Evolutionary conservation across 2,113 vertebrate genomes (phyloP).

Genomic region (Pitta sordida): DNA sequence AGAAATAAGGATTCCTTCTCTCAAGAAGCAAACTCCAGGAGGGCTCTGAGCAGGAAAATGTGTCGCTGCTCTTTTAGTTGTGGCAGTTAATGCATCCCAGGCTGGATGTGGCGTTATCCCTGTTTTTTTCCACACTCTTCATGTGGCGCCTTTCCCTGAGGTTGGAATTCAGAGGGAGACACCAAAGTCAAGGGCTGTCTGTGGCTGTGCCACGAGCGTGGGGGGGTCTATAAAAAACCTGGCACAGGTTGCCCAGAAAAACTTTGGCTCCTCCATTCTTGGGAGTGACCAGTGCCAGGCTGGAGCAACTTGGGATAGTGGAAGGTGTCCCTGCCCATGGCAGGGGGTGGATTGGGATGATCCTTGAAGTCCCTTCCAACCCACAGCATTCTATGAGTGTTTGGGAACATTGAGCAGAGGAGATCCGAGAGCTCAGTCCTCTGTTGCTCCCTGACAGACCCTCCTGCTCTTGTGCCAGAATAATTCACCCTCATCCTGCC

Average conservation of each 20-base stretch:
- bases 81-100: background rate
- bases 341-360: background rate
- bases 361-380: rapidly evolving
- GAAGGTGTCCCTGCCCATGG: background rate
- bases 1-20: background rate
- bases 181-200: background rate
- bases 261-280: background rate
- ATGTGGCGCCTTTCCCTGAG: rapidly evolving
- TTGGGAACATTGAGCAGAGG: background rate
- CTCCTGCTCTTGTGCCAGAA: background rate
- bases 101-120: background rate
- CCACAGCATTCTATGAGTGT: background rate
- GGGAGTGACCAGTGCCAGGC: background rate
- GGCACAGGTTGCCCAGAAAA: background rate
- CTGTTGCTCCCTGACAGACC: background rate
- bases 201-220: too few relatives aligned
- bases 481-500: background rate
- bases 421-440: background rate
- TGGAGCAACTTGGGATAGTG: background rate
- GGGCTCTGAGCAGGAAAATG: background rate
- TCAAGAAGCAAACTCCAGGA: background rate
- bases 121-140: rapidly evolving
- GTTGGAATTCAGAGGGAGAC: background rate
- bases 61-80: background rate
- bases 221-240: too few relatives aligned